These are phyloP conservation scores for Hylaeus volcanicus DNA, from an alignment of 1,140 invertebrate genomes.

Conservation along the genomic window DNA sequence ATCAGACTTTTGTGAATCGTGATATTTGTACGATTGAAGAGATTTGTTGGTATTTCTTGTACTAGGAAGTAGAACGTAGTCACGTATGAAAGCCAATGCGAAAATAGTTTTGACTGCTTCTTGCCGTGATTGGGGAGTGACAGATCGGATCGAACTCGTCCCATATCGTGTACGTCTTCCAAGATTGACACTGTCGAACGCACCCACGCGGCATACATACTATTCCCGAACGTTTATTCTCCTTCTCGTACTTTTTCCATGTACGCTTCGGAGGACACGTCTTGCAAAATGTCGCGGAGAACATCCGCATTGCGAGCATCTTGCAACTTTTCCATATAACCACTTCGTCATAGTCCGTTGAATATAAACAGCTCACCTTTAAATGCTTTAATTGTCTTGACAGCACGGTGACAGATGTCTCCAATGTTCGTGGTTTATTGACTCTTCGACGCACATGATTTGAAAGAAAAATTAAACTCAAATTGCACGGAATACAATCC, in stretches of 20 bases:
- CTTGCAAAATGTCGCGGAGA: too few species aligned
- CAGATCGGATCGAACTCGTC: conserved; percentile 70
- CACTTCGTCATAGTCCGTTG: not conserved
- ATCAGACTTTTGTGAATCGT: not conserved
- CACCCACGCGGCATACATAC: conserved; percentile 51
- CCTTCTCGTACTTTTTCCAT: conserved; percentile 9
- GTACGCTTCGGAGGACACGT: too few species aligned
- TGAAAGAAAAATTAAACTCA: too few species aligned
- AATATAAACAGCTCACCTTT: not conserved
- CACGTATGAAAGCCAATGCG: conserved; percentile 40
- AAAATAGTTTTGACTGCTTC: conserved; percentile 29
- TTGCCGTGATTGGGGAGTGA: conserved; percentile 61
- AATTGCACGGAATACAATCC: too few species aligned
- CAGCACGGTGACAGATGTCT: not conserved
- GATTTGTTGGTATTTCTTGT: not conserved
- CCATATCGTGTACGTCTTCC: conserved; percentile 68
- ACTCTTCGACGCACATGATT: too few species aligned
- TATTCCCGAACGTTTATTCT: conserved; percentile 3
- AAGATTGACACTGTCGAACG: conserved; percentile 42
- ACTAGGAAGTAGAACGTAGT: conserved; percentile 35
- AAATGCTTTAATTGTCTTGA: not conserved
- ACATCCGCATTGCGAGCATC: not conserved
- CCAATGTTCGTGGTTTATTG: too few species aligned
- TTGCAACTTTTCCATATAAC: not conserved
- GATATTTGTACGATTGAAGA: not conserved